Percentiles rank a stretch among this genome's conserved stretches.
Conservation (phyloP, 2,888 invertebrate species). For the Tenthredo livida region DNA sequence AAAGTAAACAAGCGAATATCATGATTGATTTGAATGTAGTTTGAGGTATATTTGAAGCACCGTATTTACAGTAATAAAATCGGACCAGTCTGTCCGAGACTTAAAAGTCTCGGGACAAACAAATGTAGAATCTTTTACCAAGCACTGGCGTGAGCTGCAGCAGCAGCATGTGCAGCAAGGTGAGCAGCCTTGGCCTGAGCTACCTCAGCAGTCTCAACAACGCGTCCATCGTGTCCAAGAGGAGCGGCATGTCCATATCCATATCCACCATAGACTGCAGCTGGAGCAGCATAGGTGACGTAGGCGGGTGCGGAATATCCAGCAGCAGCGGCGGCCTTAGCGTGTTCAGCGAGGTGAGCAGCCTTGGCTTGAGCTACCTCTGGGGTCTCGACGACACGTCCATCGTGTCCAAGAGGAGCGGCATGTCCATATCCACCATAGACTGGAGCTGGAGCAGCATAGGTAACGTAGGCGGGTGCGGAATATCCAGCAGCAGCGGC, state of each 20-base stretch:
- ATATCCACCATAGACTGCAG: slow-evolving; percentile 37
- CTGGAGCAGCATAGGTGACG: slow-evolving; percentile 18
- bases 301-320: slow-evolving; percentile 11
- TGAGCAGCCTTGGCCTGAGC: slow-evolving; percentile 54
- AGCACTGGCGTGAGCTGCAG: slow-evolving; percentile 52
- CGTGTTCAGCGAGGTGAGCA: slow-evolving; percentile 54
- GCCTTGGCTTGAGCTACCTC: slow-evolving; percentile 54
- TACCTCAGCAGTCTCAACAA: slow-evolving; percentile 53
- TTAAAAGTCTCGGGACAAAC: background rate
- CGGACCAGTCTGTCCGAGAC: slow-evolving; percentile 30
- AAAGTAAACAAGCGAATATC: background rate
- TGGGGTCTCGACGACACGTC: slow-evolving; percentile 51
- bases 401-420: slow-evolving; percentile 52
- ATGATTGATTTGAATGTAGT: background rate
- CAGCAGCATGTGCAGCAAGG: slow-evolving; percentile 54
- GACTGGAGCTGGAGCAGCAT: background rate
- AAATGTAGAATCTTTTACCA: slow-evolving; percentile 25
- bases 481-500: slow-evolving; percentile 39
- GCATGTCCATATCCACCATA: slow-evolving; percentile 49
- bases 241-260: slow-evolving; percentile 53
- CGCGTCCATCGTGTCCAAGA: slow-evolving; percentile 54
- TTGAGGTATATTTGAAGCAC: slow-evolving; percentile 29
- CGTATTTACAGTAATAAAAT: slow-evolving; percentile 49
- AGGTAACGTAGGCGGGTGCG: background rate
- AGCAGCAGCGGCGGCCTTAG: slow-evolving; percentile 50